Base-by-base conservation (phyloP, 2,888 invertebrate species). In the Branchellion lobata region DNA sequence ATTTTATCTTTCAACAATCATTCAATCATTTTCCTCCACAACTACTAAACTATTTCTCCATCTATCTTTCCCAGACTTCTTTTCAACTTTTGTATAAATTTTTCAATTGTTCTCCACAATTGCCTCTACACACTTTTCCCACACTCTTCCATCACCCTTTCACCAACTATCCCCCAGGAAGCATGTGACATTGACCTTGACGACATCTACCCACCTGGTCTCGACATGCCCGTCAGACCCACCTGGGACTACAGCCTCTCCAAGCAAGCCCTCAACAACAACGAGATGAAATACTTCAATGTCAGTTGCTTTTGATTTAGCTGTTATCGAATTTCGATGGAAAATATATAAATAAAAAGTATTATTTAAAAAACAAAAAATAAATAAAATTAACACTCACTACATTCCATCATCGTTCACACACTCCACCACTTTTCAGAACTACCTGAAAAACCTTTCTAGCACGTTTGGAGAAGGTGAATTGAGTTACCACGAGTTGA, bases 401-500 rank as follows among this genome's bases (percentile, higher is more conserved):
- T n/a, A n/a, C n/a, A n/a, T n/a, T n/a, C n/a, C n/a, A n/a, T n/a
- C n/a, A n/a, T n/a, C n/a, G n/a, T 69, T 69, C 21, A 69, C 21
- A 69, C 2, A 14, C 14, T 8, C 27, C 18, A 5, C 31, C 11
- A 61, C 11, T n/a, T 82, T 82, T 14, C 86, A 94, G 93, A 92
- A 92, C 84, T 96, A 94, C 86, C 86, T 94, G 21, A 91, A 91
- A 80, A 86, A 87, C 0, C 88, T 95, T 8, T 91, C 92, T 84
- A 88, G 90, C 5, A 90, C 90, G 0, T 91, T 90, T 81, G 88
- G 90, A 29, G 89, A 90, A 85, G 89, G 90, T 80, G 90, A 92
- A 2, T 88, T 95, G 82, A 94, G 95, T 74, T 93, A 94, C 85
- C 95, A 95, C 87, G 96, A 97, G 87, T 87, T 96, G 81, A 97